Evolutionary conservation across 2,888 invertebrate species (phyloP), one percentile per base, ranked within the genome.

Genomic region (Volucella inflata): DNA sequence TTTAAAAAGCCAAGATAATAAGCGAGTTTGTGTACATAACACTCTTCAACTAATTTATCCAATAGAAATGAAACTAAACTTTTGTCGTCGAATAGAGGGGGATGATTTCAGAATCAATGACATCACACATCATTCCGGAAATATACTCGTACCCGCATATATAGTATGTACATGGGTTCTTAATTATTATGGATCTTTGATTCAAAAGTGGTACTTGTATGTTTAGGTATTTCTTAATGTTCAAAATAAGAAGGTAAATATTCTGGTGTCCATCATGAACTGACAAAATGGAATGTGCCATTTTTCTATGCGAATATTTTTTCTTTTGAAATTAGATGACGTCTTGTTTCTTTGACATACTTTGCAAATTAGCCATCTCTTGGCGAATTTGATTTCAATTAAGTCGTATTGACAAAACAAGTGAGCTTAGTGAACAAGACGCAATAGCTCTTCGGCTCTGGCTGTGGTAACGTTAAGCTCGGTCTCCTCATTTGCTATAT

Each of bases 41-140:
- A 40, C 11, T 57, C 57, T 21, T 14, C 1, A 55, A 21, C 38
- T 55, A 53, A 53, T 30, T 40, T 57, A 59, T 59, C 42, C 17
- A 16, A 2, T 14, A 16, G 30, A 16, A 14, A 12, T 3, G 1
- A 36, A 16, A 12, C 9, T 14, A 40, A 59, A 59, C 16, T 60
- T 17, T 60, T 8, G 21, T 21, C 44, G 2, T 60, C 14, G 16
- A 14, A 59, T 17, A 42, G 17, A 42, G 53, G 55, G 44, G 14
- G 44, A 68, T 55, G 67, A 55, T 68, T 68, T 55, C 55, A 68
- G 55, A 68, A 14, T 12, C 53, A 53, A 55, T 68, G 55, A 68
- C 42, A 68, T 68, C 53, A 55, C 44, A 53, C 38, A 17, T 38
- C 50, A 38, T 40, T 50, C 50, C 60, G 46, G 44, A 46, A 42